Evolutionary conservation across 2,113 vertebrate genomes (phyloP).

Genomic region (Oncorhynchus masou): DNA sequence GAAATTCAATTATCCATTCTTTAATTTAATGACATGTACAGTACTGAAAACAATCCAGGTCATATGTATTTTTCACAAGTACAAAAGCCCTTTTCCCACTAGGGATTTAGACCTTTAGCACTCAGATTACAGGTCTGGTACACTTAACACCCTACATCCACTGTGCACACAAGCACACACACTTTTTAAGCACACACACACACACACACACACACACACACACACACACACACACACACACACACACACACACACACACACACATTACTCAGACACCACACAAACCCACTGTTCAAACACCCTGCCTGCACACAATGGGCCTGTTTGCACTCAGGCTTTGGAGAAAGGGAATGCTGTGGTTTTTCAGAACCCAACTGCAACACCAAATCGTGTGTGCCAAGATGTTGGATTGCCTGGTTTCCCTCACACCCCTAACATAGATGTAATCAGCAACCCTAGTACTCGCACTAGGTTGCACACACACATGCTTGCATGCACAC

Average conservation of each 20-base stretch:
- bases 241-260: conserved; percentile 2
- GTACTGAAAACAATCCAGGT: conserved; percentile 28
- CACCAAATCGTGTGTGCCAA: conserved; percentile 49
- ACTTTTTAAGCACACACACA: neutral
- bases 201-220: neutral
- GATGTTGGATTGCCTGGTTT: conserved; percentile 49
- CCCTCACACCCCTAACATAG: conserved; percentile 44
- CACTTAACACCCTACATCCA: conserved; percentile 34
- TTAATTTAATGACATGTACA: conserved; percentile 41
- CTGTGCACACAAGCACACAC: neutral
- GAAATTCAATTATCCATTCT: conserved; percentile 40
- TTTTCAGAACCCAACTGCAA: conserved; percentile 47
- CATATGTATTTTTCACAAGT: conserved; percentile 22
- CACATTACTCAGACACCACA: conserved; percentile 9
- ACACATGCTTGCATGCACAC: conserved; percentile 2
- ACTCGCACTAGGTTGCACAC: neutral
- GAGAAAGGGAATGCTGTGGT: conserved; percentile 36
- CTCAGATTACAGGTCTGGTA: conserved; percentile 47
- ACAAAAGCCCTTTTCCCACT: conserved; percentile 45
- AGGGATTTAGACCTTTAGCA: conserved; percentile 51
- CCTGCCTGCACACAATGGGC: neutral
- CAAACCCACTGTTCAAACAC: neutral
- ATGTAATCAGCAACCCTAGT: conserved; percentile 44
- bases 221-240: neutral
- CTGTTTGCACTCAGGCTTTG: conserved; percentile 12